Evolutionary conservation across 2,888 invertebrate genomes (phyloP).

Genomic region (Patella ulyssiponensis): DNA sequence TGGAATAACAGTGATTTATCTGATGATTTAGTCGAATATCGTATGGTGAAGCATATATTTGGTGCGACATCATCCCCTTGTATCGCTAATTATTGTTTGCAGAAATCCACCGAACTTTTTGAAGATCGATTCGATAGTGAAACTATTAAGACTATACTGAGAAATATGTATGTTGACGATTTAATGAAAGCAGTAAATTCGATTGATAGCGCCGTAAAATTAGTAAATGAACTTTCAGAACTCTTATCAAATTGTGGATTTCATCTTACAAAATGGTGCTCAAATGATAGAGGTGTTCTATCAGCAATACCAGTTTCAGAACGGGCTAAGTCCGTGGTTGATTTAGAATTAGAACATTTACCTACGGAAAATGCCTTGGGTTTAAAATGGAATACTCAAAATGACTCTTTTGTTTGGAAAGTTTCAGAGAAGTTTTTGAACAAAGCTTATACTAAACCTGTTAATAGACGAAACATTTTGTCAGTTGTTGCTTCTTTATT

Average conservation of each 20-base stretch:
- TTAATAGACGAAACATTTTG: background rate
- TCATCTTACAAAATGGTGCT: background rate
- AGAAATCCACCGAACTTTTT: no score
- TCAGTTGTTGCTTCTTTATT: slow-evolving; percentile 8
- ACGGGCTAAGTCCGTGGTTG: background rate
- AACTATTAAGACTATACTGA: no score
- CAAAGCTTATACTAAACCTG: background rate
- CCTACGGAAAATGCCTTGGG: background rate
- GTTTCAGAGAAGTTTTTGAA: background rate
- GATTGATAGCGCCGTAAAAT: no score
- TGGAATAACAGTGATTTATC: no score
- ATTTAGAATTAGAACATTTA: background rate
- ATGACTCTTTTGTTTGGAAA: background rate
- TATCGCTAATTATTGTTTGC: no score
- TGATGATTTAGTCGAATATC: no score
- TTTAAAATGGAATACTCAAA: background rate
- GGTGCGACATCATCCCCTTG: no score
- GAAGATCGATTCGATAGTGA: no score
- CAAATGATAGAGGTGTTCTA: background rate
- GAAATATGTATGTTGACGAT: no score
- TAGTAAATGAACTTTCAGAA: no score
- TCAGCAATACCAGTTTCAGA: background rate
- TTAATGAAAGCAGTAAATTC: no score
- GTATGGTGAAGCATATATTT: no score
- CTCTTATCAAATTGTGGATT: background rate